Conservation (phyloP, 2,797 vertebrate species). For the Coccyzus lansbergi region DNA sequence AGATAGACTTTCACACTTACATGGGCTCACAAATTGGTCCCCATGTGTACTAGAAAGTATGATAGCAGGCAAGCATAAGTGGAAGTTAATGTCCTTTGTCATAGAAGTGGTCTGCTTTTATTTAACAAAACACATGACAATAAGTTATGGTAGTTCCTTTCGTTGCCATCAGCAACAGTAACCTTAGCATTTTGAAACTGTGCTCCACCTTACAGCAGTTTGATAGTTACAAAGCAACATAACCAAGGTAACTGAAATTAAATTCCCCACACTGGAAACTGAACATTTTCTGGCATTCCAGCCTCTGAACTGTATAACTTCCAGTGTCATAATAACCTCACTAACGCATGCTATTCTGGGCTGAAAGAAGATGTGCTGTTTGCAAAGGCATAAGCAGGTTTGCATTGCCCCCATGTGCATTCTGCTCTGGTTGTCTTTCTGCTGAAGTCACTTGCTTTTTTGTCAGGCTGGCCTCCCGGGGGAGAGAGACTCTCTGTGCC, state of each 20-base stretch:
- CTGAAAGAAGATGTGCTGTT: neutral
- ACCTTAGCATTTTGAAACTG: neutral
- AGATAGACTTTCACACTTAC: neutral
- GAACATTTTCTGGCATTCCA: neutral
- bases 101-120: neutral
- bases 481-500: neutral
- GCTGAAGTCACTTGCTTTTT: neutral
- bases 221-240: neutral
- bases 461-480: neutral
- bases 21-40: neutral
- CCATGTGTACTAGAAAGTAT: neutral
- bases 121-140: neutral
- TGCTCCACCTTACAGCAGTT: neutral
- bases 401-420: neutral
- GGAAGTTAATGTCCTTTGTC: neutral
- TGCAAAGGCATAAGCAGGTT: neutral
- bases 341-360: neutral
- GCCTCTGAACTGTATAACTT: neutral
- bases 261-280: neutral
- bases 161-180: rapidly evolving
- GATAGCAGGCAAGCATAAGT: neutral
- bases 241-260: neutral
- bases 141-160: neutral
- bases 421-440: neutral
- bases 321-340: neutral